Conservation (phyloP, 2,113 vertebrate species). For the Noctilio leporinus region DNA sequence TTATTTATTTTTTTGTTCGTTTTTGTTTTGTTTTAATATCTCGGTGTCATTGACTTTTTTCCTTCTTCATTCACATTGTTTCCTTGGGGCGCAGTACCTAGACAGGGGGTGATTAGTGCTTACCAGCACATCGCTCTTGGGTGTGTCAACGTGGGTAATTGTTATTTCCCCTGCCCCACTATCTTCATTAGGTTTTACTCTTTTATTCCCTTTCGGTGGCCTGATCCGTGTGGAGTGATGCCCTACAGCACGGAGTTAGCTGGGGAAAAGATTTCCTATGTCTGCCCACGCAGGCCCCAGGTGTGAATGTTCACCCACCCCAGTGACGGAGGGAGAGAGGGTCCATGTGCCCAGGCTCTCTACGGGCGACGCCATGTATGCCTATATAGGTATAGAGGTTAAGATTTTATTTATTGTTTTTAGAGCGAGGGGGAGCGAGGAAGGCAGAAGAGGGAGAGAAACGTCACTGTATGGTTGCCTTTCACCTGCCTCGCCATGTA, state of each 20-base stretch:
- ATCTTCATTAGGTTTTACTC: background rate
- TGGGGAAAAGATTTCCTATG: no score
- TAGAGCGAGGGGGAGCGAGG: no score
- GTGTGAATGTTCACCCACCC: accelerated
- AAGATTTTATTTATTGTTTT: no score
- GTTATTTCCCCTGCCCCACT: no score
- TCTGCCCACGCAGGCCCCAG: accelerated
- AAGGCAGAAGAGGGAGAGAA: no score
- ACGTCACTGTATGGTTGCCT: no score
- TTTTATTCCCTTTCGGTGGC: background rate
- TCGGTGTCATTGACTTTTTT: background rate
- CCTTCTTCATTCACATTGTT: background rate
- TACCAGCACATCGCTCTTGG: no score
- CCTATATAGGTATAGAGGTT: no score
- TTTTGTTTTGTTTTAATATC: background rate
- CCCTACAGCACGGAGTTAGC: background rate
- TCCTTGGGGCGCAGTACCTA: background rate
- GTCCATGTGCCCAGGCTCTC: background rate
- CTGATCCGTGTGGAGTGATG: background rate
- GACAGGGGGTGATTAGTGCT: background rate
- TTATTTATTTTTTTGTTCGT: background rate
- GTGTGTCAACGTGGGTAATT: background rate
- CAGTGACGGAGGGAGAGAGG: background rate
- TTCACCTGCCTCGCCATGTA: background rate
- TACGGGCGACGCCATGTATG: no score